Evolutionary conservation across 1,140 invertebrate species (phyloP).

Genomic region (Neuroterus valhalla): DNA sequence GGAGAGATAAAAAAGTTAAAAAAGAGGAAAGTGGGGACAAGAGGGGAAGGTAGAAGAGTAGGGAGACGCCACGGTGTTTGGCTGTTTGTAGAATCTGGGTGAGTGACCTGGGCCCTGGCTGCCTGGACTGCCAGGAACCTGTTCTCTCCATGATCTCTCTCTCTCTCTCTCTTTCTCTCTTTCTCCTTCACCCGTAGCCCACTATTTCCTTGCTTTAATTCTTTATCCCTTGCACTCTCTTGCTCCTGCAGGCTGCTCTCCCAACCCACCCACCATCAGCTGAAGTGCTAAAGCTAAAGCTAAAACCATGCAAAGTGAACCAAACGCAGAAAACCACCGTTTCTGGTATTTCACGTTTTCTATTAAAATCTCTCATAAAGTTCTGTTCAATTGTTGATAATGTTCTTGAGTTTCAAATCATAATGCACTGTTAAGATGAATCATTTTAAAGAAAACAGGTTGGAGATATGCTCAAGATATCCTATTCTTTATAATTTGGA

Average conservation of each 20-base stretch:
- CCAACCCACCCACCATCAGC: constrained; percentile 2
- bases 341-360: too few species aligned
- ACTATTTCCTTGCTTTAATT: constrained; percentile 36
- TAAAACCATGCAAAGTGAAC: constrained; percentile 44
- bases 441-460: too few species aligned
- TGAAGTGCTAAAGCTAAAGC: not conserved
- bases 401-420: too few species aligned
- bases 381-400: too few species aligned
- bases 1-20: constrained; percentile 35
- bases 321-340: constrained; percentile 8
- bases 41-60: constrained; percentile 35
- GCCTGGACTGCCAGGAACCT: constrained; percentile 56
- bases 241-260: constrained; percentile 35
- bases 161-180: constrained; percentile 41
- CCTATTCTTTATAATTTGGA: too few species aligned
- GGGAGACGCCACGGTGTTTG: constrained; percentile 59
- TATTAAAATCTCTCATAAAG: too few species aligned
- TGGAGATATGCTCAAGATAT: too few species aligned
- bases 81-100: constrained; percentile 72
- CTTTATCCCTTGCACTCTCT: constrained; percentile 28
- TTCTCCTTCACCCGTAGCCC: constrained; percentile 21
- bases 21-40: constrained; percentile 37
- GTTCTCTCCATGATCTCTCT: constrained; percentile 48
- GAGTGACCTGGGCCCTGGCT: constrained; percentile 67
- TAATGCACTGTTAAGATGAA: too few species aligned